Base-by-base conservation (phyloP, 2,113 vertebrate genomes). In the Phainopepla nitens region DNA sequence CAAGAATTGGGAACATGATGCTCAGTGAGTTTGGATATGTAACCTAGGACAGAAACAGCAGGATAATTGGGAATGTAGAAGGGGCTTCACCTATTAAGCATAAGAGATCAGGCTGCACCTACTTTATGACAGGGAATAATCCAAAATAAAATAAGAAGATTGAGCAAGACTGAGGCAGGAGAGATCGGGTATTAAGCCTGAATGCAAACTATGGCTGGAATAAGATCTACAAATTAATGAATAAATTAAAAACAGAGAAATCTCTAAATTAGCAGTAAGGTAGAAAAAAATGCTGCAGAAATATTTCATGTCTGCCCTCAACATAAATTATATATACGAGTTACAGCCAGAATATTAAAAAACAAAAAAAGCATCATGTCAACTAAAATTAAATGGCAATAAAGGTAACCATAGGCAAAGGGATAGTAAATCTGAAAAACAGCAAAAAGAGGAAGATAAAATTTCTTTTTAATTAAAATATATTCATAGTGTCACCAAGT, bases 401-500 rank as follows among this genome's bases (percentile, higher is more conserved):
- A 29, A 86, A 86, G 33, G 16, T 86, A 92, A 81, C 58, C 90
- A 89, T 53, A 90, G 56, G 60, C 64, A 94, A 92, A 94, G 21
- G 44, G 57, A 84, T 10, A 68, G 64, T 56, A 90, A 78, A 90
- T 49, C 60, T 69, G 28, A 78, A 78, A 86, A 93, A 64, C 10
- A 49, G 41, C 24, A 89, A 78, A 88, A 87, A 62, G 11, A 89
- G 24, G 35, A 81, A 93, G 41, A 95, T 81, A 88, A 94, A 92
- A 87, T 84, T 95, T 94, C 29, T 90, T 87, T 94, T 97, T 97
- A 97, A 97, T 97, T 98, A 96, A 96, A 96, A 97, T 56, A 78
- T 94, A 90, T 89, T 97, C 93, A 72, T 45, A 91, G 58, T 66
- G 53, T 83, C 86, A 89, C 61, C 36, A 79, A 69, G 33, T 95